These are phyloP conservation scores for Drosophila acutilabella DNA, from an alignment of 2,888 invertebrate species.

Conservation along the genomic window DNA sequence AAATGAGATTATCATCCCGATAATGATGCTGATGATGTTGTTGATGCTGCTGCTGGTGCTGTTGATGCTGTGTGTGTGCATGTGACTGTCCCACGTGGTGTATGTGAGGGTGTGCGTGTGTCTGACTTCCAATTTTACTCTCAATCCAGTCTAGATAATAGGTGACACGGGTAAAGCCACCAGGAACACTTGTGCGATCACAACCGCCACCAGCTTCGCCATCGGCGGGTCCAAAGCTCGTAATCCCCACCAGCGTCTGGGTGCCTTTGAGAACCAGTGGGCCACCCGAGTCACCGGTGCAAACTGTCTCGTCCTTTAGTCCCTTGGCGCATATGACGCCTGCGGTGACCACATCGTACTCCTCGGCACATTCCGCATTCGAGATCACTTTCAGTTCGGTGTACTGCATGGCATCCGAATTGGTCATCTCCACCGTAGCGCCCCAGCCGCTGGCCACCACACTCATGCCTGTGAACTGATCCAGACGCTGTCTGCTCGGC, in stretches of 20 bases:
- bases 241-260: conserved; percentile 82
- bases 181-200: conserved; percentile 80
- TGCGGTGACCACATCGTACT: conserved; percentile 81
- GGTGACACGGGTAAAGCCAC: conserved; percentile 83
- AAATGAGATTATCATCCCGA: conserved; percentile 69
- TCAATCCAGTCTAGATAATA: conserved; percentile 83
- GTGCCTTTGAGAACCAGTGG: conserved; percentile 82
- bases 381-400: conserved; percentile 83
- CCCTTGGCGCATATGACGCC: conserved; percentile 84
- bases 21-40: conserved; percentile 37
- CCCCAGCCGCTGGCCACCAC: conserved; percentile 85
- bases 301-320: conserved; percentile 82
- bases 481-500: conserved; percentile 58
- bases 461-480: conserved; percentile 73
- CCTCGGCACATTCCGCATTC: conserved; percentile 79
- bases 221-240: conserved; percentile 83
- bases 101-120: conserved; percentile 24
- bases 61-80: conserved; percentile 23
- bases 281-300: conserved; percentile 84
- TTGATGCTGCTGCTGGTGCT: background rate
- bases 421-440: conserved; percentile 72
- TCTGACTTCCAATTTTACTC: conserved; percentile 76
- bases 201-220: conserved; percentile 78
- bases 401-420: conserved; percentile 82
- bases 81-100: conserved; percentile 14